Evolutionary conservation across 2,888 invertebrate species (phyloP).

Genomic region (Sphaerophoria taeniata): DNA sequence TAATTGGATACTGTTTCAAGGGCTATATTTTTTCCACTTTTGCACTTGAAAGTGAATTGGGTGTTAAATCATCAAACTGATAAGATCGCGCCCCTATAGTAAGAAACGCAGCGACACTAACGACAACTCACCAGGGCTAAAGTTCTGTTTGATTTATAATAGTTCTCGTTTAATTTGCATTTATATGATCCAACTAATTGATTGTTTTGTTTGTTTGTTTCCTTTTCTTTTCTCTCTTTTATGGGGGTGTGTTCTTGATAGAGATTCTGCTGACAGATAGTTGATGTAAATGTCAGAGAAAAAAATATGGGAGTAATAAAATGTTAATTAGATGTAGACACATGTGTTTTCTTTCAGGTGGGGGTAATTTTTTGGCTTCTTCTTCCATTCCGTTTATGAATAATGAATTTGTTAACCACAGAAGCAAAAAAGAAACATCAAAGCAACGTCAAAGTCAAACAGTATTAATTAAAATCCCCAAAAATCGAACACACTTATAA

Average conservation of each 20-base stretch:
- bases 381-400: too few species aligned
- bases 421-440: neutral
- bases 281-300: neutral
- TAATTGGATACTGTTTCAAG: constrained; percentile 22
- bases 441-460: neutral
- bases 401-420: too few species aligned
- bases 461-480: constrained; percentile 9
- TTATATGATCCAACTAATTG: too few species aligned
- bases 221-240: neutral
- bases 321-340: too few species aligned
- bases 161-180: too few species aligned
- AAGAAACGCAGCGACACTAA: too few species aligned
- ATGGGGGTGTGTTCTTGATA: constrained; percentile 15
- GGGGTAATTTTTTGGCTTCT: neutral
- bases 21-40: neutral
- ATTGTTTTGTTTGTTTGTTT: too few species aligned
- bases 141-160: too few species aligned
- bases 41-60: constrained; percentile 18
- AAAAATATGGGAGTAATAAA: neutral
- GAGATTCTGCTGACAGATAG: constrained; percentile 15
- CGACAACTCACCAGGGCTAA: too few species aligned
- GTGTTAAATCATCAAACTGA: constrained; percentile 40
- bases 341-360: neutral
- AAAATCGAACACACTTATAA: too few species aligned
- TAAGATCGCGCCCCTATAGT: constrained; percentile 46